Evolutionary conservation across 1,140 invertebrate genomes (phyloP).

Genomic region (Antheraea pernyi): DNA sequence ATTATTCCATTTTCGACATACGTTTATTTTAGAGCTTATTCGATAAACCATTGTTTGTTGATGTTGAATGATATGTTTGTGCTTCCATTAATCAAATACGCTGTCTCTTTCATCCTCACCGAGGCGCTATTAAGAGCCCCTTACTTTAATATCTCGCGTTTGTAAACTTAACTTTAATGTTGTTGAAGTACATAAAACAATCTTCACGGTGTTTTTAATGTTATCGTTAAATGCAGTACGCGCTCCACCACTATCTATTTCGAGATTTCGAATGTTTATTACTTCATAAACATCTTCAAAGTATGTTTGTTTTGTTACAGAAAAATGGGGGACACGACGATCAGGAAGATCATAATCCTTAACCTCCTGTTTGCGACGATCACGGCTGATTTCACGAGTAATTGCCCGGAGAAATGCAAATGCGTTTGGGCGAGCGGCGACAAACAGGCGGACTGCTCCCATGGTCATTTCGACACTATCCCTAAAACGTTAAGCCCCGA

Average conservation of each 20-base stretch:
- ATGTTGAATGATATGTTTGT: not conserved
- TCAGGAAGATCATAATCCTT: conserved; percentile 38
- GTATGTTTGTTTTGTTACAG: conserved; percentile 57
- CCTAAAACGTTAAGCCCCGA: conserved; percentile 85
- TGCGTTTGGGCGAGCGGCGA: conserved; percentile 90
- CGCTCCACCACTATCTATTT: conserved; percentile 43
- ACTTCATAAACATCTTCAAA: conserved; percentile 21
- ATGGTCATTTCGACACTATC: conserved; percentile 82
- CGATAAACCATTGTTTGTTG: not conserved
- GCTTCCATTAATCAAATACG: not conserved
- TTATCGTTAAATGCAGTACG: conserved; percentile 39
- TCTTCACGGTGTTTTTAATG: conserved; percentile 36
- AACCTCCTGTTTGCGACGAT: conserved; percentile 38
- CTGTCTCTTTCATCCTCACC: not conserved
- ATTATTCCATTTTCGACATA: not conserved
- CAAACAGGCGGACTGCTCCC: conserved; percentile 89
- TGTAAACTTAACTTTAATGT: conserved; percentile 15
- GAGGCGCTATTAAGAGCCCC: not conserved
- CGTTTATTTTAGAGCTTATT: not conserved
- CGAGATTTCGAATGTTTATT: conserved; percentile 34
- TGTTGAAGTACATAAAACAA: conserved; percentile 30
- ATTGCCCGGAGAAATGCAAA: conserved; percentile 81
- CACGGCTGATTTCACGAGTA: conserved; percentile 65
- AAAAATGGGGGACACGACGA: conserved; percentile 44
- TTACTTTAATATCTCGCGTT: not conserved